These are phyloP conservation scores for Pterophyllum scalare DNA, from an alignment of 2,113 vertebrate genomes.

Conservation along the genomic window DNA sequence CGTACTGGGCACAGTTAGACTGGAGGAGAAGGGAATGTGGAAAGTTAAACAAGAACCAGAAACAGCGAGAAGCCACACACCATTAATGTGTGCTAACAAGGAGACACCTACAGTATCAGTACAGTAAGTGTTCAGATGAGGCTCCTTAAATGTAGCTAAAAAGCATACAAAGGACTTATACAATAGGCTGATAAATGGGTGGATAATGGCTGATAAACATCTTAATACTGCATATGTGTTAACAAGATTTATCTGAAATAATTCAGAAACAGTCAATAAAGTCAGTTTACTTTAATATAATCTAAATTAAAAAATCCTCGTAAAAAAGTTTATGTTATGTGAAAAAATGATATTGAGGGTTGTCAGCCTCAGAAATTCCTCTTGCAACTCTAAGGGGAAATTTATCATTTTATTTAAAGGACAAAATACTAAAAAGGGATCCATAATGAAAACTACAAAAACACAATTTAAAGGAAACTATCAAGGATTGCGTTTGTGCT, in stretches of 20 bases:
- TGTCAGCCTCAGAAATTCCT: not conserved
- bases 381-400: too few species aligned
- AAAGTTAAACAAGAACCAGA: not conserved
- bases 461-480: too few species aligned
- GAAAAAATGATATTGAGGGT: not conserved
- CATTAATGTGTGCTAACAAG: not conserved
- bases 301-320: not conserved
- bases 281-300: not conserved
- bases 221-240: not conserved
- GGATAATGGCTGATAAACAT: not conserved
- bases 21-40: constrained; percentile 48
- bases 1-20: constrained; percentile 98
- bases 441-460: too few species aligned
- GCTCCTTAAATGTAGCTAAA: not conserved
- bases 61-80: not conserved
- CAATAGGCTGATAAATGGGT: not conserved
- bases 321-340: not conserved
- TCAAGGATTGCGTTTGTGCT: too few species aligned
- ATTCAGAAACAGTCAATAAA: not conserved
- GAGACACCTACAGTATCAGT: not conserved
- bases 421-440: too few species aligned
- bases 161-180: not conserved
- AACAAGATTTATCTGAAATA: not conserved
- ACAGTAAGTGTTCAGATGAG: not conserved
- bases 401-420: too few species aligned